Conservation (phyloP, 2,113 vertebrate genomes). For the Semicossyphus pulcher region DNA sequence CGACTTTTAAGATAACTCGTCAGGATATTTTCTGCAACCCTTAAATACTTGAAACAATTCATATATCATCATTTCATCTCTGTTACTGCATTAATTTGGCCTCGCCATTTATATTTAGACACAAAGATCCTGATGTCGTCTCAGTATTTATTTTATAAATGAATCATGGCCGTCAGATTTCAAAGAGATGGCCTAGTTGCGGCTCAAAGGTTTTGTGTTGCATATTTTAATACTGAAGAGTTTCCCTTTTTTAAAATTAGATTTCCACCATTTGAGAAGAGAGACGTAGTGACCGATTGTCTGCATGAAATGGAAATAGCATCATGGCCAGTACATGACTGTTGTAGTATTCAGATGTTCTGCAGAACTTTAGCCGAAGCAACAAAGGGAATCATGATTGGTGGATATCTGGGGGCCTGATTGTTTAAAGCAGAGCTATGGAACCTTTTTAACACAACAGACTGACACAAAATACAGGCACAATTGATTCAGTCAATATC, state of each 20-base stretch:
- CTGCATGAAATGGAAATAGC: neutral
- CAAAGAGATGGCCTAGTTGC: conserved; percentile 54
- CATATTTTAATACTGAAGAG: conserved; percentile 38
- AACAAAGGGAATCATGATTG: too few species aligned
- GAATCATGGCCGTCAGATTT: conserved; percentile 55
- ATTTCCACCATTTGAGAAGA: conserved; percentile 1
- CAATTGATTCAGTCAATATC: too few species aligned
- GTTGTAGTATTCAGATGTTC: too few species aligned
- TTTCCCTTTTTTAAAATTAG: conserved; percentile 33
- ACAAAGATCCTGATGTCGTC: conserved; percentile 26
- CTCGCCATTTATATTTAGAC: conserved; percentile 26
- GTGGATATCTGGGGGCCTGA: too few species aligned
- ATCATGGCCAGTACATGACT: neutral
- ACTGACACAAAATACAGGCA: too few species aligned
- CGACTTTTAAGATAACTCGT: too few species aligned
- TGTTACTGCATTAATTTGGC: neutral
- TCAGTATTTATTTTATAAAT: conserved; percentile 54
- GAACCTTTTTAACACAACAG: too few species aligned
- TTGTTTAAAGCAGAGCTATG: too few species aligned
- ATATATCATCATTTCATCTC: neutral
- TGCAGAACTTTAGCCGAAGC: too few species aligned
- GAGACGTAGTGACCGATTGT: neutral
- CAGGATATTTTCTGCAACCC: too few species aligned
- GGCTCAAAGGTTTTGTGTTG: conserved; percentile 22
- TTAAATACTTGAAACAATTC: neutral